Evolutionary conservation across 2,888 invertebrate genomes (phyloP), one percentile per base, ranked within the genome.

Genomic region (Perizoma affinitatum): DNA sequence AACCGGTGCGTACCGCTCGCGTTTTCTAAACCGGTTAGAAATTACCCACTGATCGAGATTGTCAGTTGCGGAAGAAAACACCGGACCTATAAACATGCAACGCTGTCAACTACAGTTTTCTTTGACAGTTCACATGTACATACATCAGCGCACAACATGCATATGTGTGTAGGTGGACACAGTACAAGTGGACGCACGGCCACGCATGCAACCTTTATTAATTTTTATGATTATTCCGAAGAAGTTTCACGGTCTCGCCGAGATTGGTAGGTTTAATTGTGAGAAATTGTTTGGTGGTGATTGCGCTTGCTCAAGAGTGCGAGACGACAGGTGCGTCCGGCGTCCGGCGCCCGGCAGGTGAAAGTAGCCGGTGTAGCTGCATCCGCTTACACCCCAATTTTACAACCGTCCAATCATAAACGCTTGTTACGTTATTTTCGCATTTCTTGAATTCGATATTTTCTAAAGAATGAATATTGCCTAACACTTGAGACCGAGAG

Each of bases 11-110:
- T 72, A 73, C 71, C 71, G 80, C 78, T 85, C 82, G 85, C 82
- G 84, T 90, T 91, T 91, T 91, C 92, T 91, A 91, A 90, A 92
- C 92, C 90, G 88, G 91, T 91, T 92, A 92, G 91, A 92, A 91
- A 92, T 88, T 90, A 87, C 88, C 89, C 79, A 90, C 80, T 91
- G 90, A 90, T 90, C 89, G 90, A 90, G 88, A 88, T 91, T 83
- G 84, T 83, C 82, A 85, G 82, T 86, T 82, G 84, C 86, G 88
- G 89, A 89, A 90, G 89, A 90, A 90, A 90, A 87, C 87, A 85
- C 84, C 83, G 82, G 83, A 80, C 82, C 84, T 84, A 84, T 83
- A 83, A 86, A 84, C 82, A 84, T 78, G 75, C 75, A 74, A 72
- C 73, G 70, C 71, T 74, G 73, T 80, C 79, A 83, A 80, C 75